Base-by-base conservation (phyloP, 2,113 vertebrate species). In the Orthonyx spaldingii region DNA sequence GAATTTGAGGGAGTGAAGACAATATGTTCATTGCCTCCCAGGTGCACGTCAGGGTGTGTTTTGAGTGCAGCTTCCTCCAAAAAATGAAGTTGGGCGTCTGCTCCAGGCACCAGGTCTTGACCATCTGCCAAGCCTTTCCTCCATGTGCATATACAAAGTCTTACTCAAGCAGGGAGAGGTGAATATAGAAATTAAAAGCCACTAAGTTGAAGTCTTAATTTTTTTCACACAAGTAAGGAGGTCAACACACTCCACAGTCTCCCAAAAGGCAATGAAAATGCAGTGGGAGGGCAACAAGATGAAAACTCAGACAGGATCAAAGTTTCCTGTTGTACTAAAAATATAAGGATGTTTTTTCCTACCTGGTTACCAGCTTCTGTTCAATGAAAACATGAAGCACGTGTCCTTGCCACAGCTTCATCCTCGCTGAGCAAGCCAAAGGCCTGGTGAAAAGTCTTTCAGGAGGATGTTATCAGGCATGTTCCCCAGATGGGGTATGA, bases 71-170 rank as follows among this genome's bases (percentile, higher is more conserved):
- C 56, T 72, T 8, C 28, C 32, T 35, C 18, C 10, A 3, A n/a
- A 28, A 61, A 75, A 68, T 64, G 49, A 87, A 91, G 47, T 4
- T 0, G 4, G 24, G 27, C 3, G 8, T 61, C 55, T 92, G 72
- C 42, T 77, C 16, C 55, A 37, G 15, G 39, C 0, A 0, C 41
- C 2, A 5, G 14, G 4, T 86, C 80, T n/a, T 60, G n/a, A 55
- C 49, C 13, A 4, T 69, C 41, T 4, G 27, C 42, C 18, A 72
- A 60, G 33, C 59, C n/a, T 69, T 78, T 80, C 39, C 35, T 56
- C 37, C 42, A 65, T 0, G 0, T 72, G 22, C 22, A 10, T 49
- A 7, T 53, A 23, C 27, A 10, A 87, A 70, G 8, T 71, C 56
- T 68, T 52, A 47, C 19, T 60, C 17, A 39, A 71, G 57, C 49